Conservation (phyloP, 1,140 invertebrate genomes). For the Pseudoatta argentina region DNA sequence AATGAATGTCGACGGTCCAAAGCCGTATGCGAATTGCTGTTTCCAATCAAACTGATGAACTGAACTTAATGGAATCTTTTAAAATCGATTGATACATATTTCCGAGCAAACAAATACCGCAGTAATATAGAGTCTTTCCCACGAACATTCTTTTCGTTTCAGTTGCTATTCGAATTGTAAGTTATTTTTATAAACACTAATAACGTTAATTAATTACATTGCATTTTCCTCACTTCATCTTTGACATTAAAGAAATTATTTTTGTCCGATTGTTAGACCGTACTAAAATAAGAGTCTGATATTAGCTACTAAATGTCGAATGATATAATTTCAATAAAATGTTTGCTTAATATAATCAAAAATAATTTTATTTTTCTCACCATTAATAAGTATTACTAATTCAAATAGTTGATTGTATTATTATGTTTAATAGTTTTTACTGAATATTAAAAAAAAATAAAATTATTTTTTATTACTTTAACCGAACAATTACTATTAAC, state of each 20-base stretch:
- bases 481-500: too few relatives aligned
- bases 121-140: not conserved
- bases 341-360: too few relatives aligned
- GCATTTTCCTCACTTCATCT: not conserved
- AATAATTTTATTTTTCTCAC: too few relatives aligned
- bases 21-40: slow-evolving; percentile 34
- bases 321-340: too few relatives aligned
- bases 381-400: too few relatives aligned
- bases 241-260: not conserved
- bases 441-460: too few relatives aligned
- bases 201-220: slow-evolving; percentile 14
- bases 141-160: not conserved
- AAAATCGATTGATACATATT: not conserved
- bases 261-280: not conserved
- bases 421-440: too few relatives aligned
- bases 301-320: too few relatives aligned
- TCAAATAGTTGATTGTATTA: too few relatives aligned
- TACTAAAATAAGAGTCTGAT: too few relatives aligned
- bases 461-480: too few relatives aligned
- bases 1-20: slow-evolving; percentile 6
- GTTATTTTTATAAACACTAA: not conserved
- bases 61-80: slow-evolving; percentile 9
- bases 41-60: slow-evolving; percentile 44
- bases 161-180: not conserved
- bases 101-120: not conserved